Percentiles rank a stretch among this genome's conserved stretches.
Conservation (phyloP, 2,797 vertebrate species). For the Notamacropus eugenii region DNA sequence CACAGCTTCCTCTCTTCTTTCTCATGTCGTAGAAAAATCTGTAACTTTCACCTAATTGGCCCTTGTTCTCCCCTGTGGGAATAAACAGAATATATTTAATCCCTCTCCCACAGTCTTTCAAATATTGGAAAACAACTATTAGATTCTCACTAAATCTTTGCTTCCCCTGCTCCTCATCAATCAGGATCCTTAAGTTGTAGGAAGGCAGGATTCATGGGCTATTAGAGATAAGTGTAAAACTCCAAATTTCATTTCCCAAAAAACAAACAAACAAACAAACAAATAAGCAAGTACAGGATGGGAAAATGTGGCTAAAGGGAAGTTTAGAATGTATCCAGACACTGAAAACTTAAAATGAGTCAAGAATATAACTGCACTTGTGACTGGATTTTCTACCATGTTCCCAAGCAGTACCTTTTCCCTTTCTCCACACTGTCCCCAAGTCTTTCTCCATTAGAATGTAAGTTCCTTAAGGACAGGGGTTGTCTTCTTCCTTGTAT, state of each 20-base stretch:
- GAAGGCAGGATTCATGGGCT: background rate
- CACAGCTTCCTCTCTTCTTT: background rate
- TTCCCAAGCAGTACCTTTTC: background rate
- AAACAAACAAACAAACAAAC: background rate
- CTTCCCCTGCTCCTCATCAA: background rate
- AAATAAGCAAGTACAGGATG: background rate
- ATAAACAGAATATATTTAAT: background rate
- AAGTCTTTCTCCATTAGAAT: background rate
- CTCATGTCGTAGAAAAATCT: background rate
- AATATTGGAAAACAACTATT: background rate
- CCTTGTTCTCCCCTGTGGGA: background rate
- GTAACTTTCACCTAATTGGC: background rate
- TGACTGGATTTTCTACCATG: background rate
- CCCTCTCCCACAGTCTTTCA: background rate
- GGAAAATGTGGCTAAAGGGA: background rate
- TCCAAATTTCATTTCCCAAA: background rate
- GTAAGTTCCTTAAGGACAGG: background rate
- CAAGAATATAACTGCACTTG: background rate
- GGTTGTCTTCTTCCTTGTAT: background rate
- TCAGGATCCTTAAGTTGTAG: background rate
- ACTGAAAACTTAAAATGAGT: background rate
- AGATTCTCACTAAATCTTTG: background rate
- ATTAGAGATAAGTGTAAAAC: background rate
- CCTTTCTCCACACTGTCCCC: background rate
- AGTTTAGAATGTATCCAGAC: background rate